A percentile compares a stretch with the other conserved stretches of the same genome.
Evolutionary conservation across 2,113 vertebrate species (phyloP).

Genomic region (Plecotus auritus): DNA sequence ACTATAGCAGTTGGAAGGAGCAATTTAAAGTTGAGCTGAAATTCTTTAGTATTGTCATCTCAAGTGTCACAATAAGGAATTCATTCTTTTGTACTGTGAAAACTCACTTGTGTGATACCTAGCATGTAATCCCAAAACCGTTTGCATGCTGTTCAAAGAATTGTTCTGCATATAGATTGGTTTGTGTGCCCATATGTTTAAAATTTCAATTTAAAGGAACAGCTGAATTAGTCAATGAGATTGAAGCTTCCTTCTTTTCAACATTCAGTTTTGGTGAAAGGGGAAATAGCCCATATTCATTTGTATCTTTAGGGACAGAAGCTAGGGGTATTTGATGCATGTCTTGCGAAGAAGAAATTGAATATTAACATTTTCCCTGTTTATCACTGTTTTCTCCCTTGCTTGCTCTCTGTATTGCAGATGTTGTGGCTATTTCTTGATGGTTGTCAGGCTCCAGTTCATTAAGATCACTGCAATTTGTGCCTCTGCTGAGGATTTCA

Average conservation of each 20-base stretch:
- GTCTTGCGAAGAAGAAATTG: slow-evolving; percentile 11
- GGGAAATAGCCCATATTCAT: slow-evolving; percentile 45
- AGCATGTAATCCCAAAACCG: slow-evolving; percentile 76
- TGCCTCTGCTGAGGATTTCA: slow-evolving; percentile 44
- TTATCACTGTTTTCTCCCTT: slow-evolving; percentile 25
- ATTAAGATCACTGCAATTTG: slow-evolving; percentile 34
- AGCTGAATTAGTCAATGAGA: slow-evolving; percentile 63
- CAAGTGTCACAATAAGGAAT: slow-evolving; percentile 68
- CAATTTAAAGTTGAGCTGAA: slow-evolving; percentile 64
- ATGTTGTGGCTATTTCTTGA: slow-evolving; percentile 33
- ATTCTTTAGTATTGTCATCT: slow-evolving; percentile 62
- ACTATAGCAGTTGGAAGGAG: slow-evolving; percentile 3
- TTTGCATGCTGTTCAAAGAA: slow-evolving; percentile 73
- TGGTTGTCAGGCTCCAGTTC: slow-evolving; percentile 32
- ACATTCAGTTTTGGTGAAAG: slow-evolving; percentile 45
- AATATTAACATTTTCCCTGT: slow-evolving; percentile 9
- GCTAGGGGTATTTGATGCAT: not conserved
- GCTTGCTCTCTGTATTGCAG: slow-evolving; percentile 46
- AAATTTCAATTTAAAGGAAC: slow-evolving; percentile 74
- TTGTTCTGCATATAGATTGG: slow-evolving; percentile 66
- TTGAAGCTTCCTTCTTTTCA: slow-evolving; percentile 47
- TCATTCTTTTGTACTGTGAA: slow-evolving; percentile 68
- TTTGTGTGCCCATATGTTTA: slow-evolving; percentile 73
- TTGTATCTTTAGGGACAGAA: slow-evolving; percentile 42
- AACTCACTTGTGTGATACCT: slow-evolving; percentile 74